These are phyloP conservation scores for Nipponacmea schrenckii DNA, from an alignment of 2,888 invertebrate genomes.

Conservation along the genomic window DNA sequence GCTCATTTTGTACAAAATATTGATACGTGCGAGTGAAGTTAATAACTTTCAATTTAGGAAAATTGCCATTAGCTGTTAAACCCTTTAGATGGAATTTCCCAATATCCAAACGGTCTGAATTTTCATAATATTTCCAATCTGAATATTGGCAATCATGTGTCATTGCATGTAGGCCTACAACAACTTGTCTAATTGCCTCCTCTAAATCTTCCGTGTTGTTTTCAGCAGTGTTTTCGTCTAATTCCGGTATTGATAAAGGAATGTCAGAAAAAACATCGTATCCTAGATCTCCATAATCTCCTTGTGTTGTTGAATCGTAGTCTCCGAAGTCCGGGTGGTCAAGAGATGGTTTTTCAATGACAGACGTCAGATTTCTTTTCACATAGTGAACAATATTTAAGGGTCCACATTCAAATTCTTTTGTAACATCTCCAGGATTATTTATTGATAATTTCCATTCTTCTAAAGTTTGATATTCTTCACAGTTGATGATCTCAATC, in stretches of 20 bases:
- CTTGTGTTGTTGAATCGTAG: too few relatives aligned
- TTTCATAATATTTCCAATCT: not conserved
- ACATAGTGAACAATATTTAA: not conserved
- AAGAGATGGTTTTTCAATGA: too few relatives aligned
- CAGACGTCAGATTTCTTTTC: not conserved
- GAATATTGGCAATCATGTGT: not conserved
- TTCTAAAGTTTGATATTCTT: not conserved
- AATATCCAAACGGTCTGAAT: not conserved
- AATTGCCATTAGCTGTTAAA: not conserved
- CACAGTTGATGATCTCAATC: not conserved
- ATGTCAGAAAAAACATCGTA: too few relatives aligned
- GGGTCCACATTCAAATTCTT: not conserved
- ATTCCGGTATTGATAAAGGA: too few relatives aligned
- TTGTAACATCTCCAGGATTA: not conserved
- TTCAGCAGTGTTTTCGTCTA: too few relatives aligned
- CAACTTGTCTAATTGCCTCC: not conserved
- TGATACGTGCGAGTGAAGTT: constrained; percentile 32
- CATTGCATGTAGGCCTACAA: not conserved
- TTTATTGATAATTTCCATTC: not conserved
- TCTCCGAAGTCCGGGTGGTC: too few relatives aligned
- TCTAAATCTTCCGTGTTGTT: too few relatives aligned
- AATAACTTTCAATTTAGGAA: constrained; percentile 8
- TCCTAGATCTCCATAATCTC: too few relatives aligned
- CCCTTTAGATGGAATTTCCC: not conserved
- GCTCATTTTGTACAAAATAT: constrained; percentile 20